Conservation (phyloP, 2,888 invertebrate genomes). For the Oscheius sp. region DNA sequence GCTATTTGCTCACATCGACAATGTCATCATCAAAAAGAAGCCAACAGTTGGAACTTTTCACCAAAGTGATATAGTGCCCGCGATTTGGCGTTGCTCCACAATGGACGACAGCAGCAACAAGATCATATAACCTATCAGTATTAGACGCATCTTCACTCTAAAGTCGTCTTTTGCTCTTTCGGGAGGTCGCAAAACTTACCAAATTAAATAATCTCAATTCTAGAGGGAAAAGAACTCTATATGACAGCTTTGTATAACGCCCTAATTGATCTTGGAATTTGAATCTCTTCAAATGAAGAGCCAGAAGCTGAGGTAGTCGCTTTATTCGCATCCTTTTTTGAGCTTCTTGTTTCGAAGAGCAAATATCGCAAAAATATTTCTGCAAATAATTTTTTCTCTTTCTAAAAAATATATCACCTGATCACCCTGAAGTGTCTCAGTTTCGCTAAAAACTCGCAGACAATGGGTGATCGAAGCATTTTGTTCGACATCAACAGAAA, state of each 20-base stretch:
- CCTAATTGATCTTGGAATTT: conserved; percentile 91
- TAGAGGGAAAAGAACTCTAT: conserved; percentile 96
- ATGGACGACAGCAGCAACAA: conserved; percentile 98
- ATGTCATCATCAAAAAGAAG: conserved; percentile 99
- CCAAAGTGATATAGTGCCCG: conserved; percentile 99
- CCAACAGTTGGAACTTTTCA: conserved; percentile 99
- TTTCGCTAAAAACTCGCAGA: conserved; percentile 84
- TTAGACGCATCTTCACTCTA: conserved; percentile 98
- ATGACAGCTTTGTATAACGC: conserved; percentile 97
- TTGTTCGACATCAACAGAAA: conserved; percentile 98
- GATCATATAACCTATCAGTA: conserved; percentile 95
- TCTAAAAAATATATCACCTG: conserved; percentile 75
- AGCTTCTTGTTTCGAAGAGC: conserved; percentile 61
- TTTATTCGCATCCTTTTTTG: conserved; percentile 86
- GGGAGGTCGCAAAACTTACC: conserved; percentile 75
- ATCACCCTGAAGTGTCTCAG: conserved; percentile 96
- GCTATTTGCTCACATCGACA: conserved; percentile 87
- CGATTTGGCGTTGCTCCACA: conserved; percentile 99
- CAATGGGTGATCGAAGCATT: conserved; percentile 99
- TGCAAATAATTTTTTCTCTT: conserved; percentile 9
- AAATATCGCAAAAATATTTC: conserved; percentile 56
- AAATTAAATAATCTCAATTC: conserved; percentile 96
- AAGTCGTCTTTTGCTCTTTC: not conserved
- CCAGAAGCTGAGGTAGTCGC: conserved; percentile 95
- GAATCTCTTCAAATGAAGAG: conserved; percentile 86